Evolutionary conservation across 2,888 invertebrate genomes (phyloP), one percentile per base, ranked within the genome.

Genomic region (Agrotis puta): DNA sequence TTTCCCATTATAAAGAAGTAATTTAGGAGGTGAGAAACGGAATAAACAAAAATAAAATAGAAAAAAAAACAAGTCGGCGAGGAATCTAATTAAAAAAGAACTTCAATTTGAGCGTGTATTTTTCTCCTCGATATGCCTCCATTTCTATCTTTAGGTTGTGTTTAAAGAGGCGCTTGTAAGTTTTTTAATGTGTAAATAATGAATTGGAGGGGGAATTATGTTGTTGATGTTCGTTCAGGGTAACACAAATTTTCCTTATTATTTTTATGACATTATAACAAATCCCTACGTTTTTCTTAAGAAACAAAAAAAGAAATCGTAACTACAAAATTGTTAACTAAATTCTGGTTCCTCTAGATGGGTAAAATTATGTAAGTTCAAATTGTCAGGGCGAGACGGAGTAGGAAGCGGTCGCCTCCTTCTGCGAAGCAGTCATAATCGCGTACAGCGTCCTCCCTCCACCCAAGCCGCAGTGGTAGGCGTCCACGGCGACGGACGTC

Each of bases 21-120:
- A 89, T 88, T 88, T 88, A 90, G 86, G 86, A 91, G 90, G 91
- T 90, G 90, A 88, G 88, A 87, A 86, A 54, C 71, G 69, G 82
- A 86, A 87, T 86, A 88, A 88, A 87, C 84, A 87, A 86, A 87
- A 79, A 87, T 85, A 81, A 84, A 83, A 83, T 83, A 86, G 87
- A 87, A 71, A 85, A 87, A 85, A 87, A 90, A 84, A 86, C 83
- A 85, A 82, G 83, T 83, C 84, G 81, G 86, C 85, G 84, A 87
- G 84, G 90, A 90, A 92, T 90, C 89, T 91, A 92, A 92, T 93
- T 93, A 92, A 92, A 90, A 50, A 89, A 83, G 87, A 87, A 88
- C 84, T 90, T 88, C 82, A 87, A 80, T 85, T 84, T 68, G 63
- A 56, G 57, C 64, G 73, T 88, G 79, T 88, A 82, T 87, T 87